A percentile compares a stretch with the other conserved stretches of the same genome.
phyloP scores from a whole-genome alignment of 2,888 invertebrate species.

The Acleris cristana region DNA sequence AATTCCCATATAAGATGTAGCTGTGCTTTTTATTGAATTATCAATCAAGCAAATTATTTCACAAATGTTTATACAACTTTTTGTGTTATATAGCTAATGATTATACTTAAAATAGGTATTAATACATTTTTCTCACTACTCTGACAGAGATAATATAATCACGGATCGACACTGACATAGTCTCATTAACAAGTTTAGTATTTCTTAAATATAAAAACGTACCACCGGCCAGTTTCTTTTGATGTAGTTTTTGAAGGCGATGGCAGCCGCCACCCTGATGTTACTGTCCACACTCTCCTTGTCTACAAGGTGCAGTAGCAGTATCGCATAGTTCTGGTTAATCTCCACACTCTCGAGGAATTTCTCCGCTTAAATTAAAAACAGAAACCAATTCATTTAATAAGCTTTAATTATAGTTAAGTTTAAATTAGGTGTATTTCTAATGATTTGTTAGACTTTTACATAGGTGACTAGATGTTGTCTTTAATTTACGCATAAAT shows the following conservation, averaged over 20 bases:
- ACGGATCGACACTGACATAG: background rate
- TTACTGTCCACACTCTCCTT: constrained; percentile 91
- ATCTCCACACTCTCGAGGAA: constrained; percentile 95
- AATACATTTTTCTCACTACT: no score
- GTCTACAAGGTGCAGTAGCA: constrained; percentile 93
- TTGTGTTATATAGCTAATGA: no score
- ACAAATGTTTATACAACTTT: no score
- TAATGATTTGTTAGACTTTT: background rate
- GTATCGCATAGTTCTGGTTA: constrained; percentile 94
- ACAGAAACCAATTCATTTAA: constrained; percentile 2
- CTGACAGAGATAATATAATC: background rate
- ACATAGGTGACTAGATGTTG: no score
- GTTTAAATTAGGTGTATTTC: background rate
- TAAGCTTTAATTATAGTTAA: background rate
- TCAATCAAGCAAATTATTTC: no score
- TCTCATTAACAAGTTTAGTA: no score
- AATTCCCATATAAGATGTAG: no score
- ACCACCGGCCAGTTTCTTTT: constrained; percentile 96
- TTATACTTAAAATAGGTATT: no score
- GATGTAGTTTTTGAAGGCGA: constrained; percentile 98
- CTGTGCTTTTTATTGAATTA: no score
- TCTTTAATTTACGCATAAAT: no score
- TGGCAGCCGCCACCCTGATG: constrained; percentile 94
- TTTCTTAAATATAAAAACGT: background rate
- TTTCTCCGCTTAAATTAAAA: constrained; percentile 89